Conservation (phyloP, 2,113 vertebrate genomes). For the Crotalus viridis region DNA sequence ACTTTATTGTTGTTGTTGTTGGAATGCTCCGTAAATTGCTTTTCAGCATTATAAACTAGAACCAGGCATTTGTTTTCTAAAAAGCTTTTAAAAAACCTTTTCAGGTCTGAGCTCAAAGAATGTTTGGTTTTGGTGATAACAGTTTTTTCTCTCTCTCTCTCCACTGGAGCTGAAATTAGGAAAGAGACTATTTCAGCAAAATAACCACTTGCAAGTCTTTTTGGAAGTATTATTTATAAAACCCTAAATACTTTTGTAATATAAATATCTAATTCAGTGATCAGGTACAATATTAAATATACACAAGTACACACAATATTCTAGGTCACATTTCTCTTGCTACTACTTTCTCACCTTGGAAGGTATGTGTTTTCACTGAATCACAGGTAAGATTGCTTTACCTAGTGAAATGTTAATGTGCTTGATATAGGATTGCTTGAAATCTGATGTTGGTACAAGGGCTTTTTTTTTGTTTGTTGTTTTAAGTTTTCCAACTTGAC, state of each 20-base stretch:
- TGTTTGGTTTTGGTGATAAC: neutral
- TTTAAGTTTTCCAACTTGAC: neutral
- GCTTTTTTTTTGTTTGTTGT: neutral
- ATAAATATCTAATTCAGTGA: neutral
- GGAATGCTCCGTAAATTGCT: neutral
- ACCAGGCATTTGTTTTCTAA: neutral
- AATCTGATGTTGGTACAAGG: neutral
- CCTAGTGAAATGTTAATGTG: fast-evolving
- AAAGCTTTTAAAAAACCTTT: neutral
- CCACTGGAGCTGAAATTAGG: neutral
- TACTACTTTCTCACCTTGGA: neutral
- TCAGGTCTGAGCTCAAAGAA: neutral
- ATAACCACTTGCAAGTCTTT: neutral
- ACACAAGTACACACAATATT: neutral
- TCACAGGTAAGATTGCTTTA: neutral
- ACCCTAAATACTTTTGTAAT: neutral
- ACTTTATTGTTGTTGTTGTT: no score
- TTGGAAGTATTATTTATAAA: neutral
- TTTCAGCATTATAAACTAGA: neutral
- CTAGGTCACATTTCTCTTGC: neutral
- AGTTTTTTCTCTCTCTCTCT: neutral
- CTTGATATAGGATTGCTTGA: conserved; percentile 11
- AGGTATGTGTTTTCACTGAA: neutral
- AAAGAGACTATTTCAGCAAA: neutral
- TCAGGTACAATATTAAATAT: neutral